A percentile compares a stretch with the other conserved stretches of the same genome.
phyloP scores from a whole-genome alignment of 1,140 invertebrate species.

The Steinernema feltiae region DNA sequence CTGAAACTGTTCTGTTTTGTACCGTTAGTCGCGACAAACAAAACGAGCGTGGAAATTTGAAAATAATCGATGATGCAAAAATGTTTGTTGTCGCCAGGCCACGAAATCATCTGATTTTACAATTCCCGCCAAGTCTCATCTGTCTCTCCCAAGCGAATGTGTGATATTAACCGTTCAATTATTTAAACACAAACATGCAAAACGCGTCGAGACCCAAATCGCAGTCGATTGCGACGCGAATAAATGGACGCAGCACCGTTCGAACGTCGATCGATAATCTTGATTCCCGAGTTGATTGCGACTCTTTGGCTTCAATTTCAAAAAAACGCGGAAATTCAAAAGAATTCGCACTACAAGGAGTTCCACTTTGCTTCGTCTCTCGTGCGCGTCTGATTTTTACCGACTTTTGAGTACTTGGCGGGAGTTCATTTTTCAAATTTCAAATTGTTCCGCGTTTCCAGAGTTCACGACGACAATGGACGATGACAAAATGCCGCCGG shows the following conservation, averaged over 20 bases:
- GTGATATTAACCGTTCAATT: not conserved
- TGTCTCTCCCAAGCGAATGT: not conserved
- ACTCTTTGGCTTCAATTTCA: not conserved
- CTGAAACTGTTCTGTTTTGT: too few relatives aligned
- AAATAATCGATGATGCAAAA: too few relatives aligned
- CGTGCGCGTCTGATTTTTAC: not conserved
- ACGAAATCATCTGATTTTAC: not conserved
- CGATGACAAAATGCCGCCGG: not conserved
- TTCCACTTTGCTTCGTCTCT: not conserved
- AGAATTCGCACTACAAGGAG: not conserved
- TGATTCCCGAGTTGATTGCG: not conserved
- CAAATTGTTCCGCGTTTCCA: not conserved
- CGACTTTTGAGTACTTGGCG: not conserved
- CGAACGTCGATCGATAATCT: not conserved
- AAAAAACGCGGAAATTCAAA: conserved; percentile 13
- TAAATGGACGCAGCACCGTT: not conserved
- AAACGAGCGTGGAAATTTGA: too few relatives aligned
- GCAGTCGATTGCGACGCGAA: not conserved
- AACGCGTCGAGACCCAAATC: not conserved
- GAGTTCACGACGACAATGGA: not conserved
- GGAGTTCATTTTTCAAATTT: not conserved
- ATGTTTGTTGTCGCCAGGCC: not conserved
- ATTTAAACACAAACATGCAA: not conserved
- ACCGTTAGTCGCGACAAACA: too few relatives aligned
- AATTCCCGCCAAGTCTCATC: not conserved